Evolutionary conservation across 2,797 vertebrate species (phyloP), one percentile per base, ranked within the genome.

Genomic region (Thalassophryne amazonica): DNA sequence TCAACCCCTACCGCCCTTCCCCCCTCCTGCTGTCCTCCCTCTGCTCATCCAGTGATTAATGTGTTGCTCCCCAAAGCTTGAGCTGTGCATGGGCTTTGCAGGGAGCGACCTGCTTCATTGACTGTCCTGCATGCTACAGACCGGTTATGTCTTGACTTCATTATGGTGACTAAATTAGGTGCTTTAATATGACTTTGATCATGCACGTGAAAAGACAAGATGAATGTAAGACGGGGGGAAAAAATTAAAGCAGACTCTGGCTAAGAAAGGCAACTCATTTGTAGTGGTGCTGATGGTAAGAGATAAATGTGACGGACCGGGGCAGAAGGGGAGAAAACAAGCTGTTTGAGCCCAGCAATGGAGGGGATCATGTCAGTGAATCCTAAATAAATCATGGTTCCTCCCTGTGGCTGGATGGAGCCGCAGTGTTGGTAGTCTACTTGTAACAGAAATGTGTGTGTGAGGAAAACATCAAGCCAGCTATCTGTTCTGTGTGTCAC

Each of bases 1-100:
- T 46, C 60, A 24, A n/a, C 28, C 39, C 38, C 28, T 33, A 33
- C 50, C 27, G 20, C 51, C 36, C 34, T 52, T 39, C 52, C 41
- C 48, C 60, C 40, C 63, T 33, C 35, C 48, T 41, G 24, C 21
- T 48, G 22, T 42, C 66, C 54, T 51, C 22, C 30, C 57, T 23
- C 62, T 50, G 22, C 50, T 58, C 43, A 33, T n/a, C 21, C 29
- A 54, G 41, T 85, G 79, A 85, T 86, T 63, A 45, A 80, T 78
- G 68, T 47, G 33, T 21, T 3, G 42, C 49, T 50, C 69, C 47
- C 53, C 49, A 42, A 29, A 13, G 57, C 36, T 56, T 35, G 42
- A 45, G 42, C 36, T 53, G 14, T 47, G 46, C 13, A n/a, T 18
- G 39, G 60, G 67, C 21, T 51, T 39, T 29, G 12, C 15, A 13